Base-by-base conservation (phyloP, 92 coral and sea anemone genomes). In the Porites lobata region DNA sequence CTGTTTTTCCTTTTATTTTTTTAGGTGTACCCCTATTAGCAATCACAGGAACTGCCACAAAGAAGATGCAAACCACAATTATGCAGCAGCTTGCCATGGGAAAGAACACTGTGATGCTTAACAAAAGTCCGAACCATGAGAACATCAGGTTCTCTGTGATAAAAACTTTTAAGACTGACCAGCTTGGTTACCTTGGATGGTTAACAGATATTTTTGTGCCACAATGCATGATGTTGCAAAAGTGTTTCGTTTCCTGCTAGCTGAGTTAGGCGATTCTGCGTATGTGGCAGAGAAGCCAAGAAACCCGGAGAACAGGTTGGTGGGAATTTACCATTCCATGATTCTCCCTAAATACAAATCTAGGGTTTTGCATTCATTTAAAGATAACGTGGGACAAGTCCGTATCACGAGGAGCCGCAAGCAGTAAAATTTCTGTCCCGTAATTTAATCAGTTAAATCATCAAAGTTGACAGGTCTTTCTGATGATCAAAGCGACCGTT, bases 151-250 rank as follows among this genome's bases (percentile, higher is more conserved):
- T 76, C 29, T 9, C 47, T 17, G 80, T 22, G 7, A 9, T 54
- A 7, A 76, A 76, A 54, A 51, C 50, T 2, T 3, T 9, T 3
- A 76, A 56, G 22, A 66, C 8, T n/a, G 65, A 76, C 50, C 80
- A 76, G 47, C 65, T 76, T 12, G 19, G 20, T 19, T 13, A 76
- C 15, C 66, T 76, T 1, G 50, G 50, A 4, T 76, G 80, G 80
- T 5, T 76, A 15, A 43, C 21, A 2, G 80, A 54, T 20, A 4
- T 76, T 76, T 76, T 18, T 76, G 65, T 56, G 43, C 7, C 32
- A 75, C 79, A 6, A 75, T 75, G 64, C 62, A 75, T 52, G 79
- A 75, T n/a, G 65, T 75, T 52, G 65, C 79, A 9, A 51, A 20
- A 52, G 32, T 75, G 14, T n/a, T 52, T 17, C n/a, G 65, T 21